phyloP scores from a whole-genome alignment of 2,113 vertebrate species.

The Porphyrio hochstetteri region DNA sequence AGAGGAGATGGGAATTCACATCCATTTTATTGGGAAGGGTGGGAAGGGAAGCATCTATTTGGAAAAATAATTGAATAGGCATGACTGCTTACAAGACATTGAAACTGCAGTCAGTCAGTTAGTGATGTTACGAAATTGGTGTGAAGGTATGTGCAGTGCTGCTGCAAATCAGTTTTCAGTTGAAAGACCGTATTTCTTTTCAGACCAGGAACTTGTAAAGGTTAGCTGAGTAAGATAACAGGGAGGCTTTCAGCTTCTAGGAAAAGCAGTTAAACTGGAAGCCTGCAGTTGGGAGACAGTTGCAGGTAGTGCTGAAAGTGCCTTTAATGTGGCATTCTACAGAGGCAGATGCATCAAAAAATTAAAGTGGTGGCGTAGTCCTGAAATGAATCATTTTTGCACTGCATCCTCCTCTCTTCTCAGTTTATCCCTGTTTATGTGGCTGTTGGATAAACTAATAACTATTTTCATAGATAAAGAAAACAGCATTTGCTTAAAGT shows the following conservation, averaged over 20 bases:
- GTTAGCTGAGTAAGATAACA: neutral
- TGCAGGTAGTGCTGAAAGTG: neutral
- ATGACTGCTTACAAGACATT: neutral
- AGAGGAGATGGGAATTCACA: neutral
- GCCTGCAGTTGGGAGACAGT: rapidly evolving
- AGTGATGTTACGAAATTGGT: neutral
- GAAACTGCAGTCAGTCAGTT: neutral
- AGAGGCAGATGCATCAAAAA: neutral
- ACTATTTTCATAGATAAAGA: neutral
- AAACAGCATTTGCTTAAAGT: neutral
- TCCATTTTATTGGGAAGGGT: neutral
- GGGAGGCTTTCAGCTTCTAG: neutral
- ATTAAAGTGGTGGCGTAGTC: neutral
- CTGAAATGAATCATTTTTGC: neutral
- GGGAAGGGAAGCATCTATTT: neutral
- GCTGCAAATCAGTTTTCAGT: neutral
- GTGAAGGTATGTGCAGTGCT: neutral
- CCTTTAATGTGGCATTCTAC: neutral
- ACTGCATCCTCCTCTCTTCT: neutral
- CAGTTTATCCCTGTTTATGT: neutral
- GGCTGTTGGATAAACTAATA: neutral
- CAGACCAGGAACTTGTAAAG: neutral
- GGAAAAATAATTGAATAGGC: neutral
- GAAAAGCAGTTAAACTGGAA: neutral
- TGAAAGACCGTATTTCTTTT: neutral